Evolutionary conservation across 2,797 vertebrate genomes (phyloP).

Genomic region (Lutjanus campechanus): DNA sequence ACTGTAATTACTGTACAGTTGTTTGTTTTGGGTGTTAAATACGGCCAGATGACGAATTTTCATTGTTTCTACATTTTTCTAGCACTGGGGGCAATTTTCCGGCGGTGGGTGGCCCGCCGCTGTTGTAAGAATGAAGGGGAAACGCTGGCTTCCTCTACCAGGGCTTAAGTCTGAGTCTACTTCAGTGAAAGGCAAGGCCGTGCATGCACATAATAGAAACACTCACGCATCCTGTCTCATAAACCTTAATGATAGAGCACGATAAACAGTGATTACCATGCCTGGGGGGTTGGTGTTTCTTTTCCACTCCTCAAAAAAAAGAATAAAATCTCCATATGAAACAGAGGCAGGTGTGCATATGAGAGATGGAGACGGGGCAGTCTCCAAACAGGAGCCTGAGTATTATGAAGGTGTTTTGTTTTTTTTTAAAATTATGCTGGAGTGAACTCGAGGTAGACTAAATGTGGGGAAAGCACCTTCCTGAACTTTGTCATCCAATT

Average conservation of each 20-base stretch:
- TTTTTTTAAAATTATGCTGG: constrained; percentile 58
- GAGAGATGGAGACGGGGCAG: constrained; percentile 47
- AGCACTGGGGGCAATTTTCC: constrained; percentile 73
- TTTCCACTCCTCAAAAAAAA: constrained; percentile 41
- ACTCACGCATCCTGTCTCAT: constrained; percentile 82
- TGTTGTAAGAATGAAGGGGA: constrained; percentile 76
- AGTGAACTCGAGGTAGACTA: constrained; percentile 63
- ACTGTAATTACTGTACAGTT: constrained; percentile 78
- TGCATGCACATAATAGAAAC: constrained; percentile 74
- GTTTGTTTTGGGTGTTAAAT: constrained; percentile 81
- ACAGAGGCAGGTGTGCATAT: constrained; percentile 69
- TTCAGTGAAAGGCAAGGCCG: constrained; percentile 73
- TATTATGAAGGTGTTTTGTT: constrained; percentile 22
- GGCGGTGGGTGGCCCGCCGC: constrained; percentile 73
- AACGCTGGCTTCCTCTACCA: constrained; percentile 73
- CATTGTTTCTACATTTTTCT: constrained; percentile 77
- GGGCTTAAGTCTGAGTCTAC: constrained; percentile 58
- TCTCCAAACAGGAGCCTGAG: constrained; percentile 20
- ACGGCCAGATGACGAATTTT: constrained; percentile 70
- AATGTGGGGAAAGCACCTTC: constrained; percentile 69
- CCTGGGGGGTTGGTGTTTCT: constrained; percentile 43
- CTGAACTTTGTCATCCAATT: constrained; percentile 73
- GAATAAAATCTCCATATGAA: constrained; percentile 47
- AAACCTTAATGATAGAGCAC: constrained; percentile 84
- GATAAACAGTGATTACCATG: constrained; percentile 81